A percentile compares a stretch with the other conserved stretches of the same genome.
phyloP scores from a whole-genome alignment of 2,113 vertebrate genomes.

The Pollimyrus isidori region DNA sequence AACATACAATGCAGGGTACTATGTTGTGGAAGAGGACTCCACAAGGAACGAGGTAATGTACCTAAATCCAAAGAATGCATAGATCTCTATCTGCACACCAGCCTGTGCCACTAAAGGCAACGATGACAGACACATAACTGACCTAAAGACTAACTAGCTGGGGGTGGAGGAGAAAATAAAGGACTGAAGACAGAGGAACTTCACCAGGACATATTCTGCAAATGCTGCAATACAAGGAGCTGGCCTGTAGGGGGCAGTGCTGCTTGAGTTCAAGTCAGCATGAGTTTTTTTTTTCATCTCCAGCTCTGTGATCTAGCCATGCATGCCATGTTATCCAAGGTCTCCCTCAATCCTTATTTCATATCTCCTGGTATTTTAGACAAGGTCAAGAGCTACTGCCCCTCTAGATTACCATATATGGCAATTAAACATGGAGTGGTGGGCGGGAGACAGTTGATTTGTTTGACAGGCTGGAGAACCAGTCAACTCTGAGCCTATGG shows the following conservation, averaged over 20 bases:
- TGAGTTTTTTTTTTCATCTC: background rate
- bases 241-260: background rate
- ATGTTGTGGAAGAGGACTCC: background rate
- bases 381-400: constrained; percentile 54
- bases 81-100: background rate
- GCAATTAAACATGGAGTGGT: constrained; percentile 51
- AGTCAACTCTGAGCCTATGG: constrained; percentile 46
- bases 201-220: background rate
- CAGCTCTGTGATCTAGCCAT: background rate
- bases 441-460: constrained; percentile 45
- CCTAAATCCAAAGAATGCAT: background rate
- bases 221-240: background rate
- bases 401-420: constrained; percentile 39
- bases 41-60: background rate
- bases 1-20: background rate
- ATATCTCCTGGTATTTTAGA: constrained; percentile 42
- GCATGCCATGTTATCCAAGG: background rate
- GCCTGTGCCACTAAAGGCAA: background rate
- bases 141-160: background rate
- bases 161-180: background rate
- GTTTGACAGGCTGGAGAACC: constrained; percentile 43
- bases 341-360: constrained; percentile 28
- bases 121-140: background rate
- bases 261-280: background rate
- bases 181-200: background rate